Percentiles rank a stretch among this genome's conserved stretches.
Evolutionary conservation across 2,797 vertebrate species (phyloP).

Genomic region (Esox lucius): DNA sequence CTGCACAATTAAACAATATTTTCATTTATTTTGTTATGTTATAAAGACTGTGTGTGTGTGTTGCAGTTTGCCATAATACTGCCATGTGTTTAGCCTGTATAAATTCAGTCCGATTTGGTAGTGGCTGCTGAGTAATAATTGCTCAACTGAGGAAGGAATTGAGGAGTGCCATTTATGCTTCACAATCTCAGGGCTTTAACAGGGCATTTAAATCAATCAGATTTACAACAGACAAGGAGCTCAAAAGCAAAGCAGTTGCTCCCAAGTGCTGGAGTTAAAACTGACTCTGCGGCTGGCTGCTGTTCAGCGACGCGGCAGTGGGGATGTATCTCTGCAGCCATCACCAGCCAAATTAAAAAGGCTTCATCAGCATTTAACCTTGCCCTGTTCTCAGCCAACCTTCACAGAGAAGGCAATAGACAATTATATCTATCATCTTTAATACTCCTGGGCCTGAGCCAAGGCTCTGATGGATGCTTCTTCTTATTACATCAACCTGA

Average conservation of each 20-base stretch:
- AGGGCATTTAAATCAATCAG: background rate
- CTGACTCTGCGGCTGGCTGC: background rate
- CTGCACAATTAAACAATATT: background rate
- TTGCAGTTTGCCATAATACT: conserved; percentile 20
- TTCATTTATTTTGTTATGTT: too few species aligned
- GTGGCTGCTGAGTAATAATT: background rate
- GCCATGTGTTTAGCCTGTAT: conserved; percentile 11
- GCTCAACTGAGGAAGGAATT: background rate
- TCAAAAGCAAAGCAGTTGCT: background rate
- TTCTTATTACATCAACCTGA: conserved; percentile 17
- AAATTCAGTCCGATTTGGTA: background rate
- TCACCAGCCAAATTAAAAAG: conserved; percentile 18
- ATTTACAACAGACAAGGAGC: conserved; percentile 6
- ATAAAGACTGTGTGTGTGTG: too few species aligned
- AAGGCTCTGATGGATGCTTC: background rate
- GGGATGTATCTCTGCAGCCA: conserved; percentile 2
- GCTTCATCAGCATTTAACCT: conserved; percentile 27
- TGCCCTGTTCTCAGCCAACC: background rate
- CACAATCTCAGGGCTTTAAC: background rate
- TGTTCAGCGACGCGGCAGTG: conserved; percentile 13
- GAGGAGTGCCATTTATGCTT: background rate
- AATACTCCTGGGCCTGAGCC: conserved; percentile 2
- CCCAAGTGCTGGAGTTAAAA: background rate
- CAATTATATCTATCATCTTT: conserved; percentile 21
- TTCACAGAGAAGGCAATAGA: conserved; percentile 15